Evolutionary conservation across 2,113 vertebrate genomes (phyloP), one percentile per base, ranked within the genome.

Genomic region (Silurus glanis): DNA sequence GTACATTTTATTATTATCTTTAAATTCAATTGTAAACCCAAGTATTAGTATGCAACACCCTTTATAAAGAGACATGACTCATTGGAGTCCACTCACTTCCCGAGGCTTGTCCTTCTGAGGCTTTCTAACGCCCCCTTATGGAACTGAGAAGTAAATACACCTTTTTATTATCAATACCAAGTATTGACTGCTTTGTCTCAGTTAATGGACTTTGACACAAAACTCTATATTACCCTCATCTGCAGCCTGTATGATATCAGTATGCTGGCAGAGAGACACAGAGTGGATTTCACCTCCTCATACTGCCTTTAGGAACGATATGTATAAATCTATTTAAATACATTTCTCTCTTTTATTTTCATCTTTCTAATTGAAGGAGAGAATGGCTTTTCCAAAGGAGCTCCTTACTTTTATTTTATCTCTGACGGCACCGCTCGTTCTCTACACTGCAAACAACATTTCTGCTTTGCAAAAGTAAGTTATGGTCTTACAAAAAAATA

Each of bases 381-480:
- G 1, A 49, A 97, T 97, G 97, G 93, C 89, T 91, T 67, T 94
- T 59, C 94, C 94, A 0, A 90, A 91, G 9, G 92, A 93, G 85
- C 89, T 94, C 23, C 90, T 93, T 53, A 94, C 93, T 28, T 91
- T 96, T 1, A 86, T 95, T 13, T 86, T 97, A 4, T 97, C 96
- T 10, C 92, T 97, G 6, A 72, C 92, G 37, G 96, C 96, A 53
- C 92, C 97, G 37, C 95, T 93, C 0, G 61, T 96, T 80, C 93
- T 95, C 84, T 96, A 94, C 61, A 69, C 89, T 21, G 87, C 96
- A 90, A 97, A 95, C 90, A 89, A 92, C 0, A 72, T 91, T 47
- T 91, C 95, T 0, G 87, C 89, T 37, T 78, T 96, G 78, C 96
- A 96, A 71, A 94, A 96, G 97, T 98, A 93, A 96, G 97, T 97